phyloP scores from a whole-genome alignment of 2,113 vertebrate genomes.

The Penelope pileata region DNA sequence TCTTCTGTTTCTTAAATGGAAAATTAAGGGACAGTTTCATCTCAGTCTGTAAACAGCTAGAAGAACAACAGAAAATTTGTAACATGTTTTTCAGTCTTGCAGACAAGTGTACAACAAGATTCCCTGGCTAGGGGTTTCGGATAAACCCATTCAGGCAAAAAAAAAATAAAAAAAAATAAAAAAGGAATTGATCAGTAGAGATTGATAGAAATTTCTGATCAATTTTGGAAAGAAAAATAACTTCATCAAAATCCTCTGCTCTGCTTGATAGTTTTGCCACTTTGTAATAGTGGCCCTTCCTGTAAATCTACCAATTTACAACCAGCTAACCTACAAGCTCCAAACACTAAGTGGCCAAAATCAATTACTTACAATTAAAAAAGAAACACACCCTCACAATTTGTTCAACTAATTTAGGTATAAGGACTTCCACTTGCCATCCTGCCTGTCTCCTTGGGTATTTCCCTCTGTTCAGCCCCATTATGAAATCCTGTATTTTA shows the following conservation, averaged over 20 bases:
- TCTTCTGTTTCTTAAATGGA: background rate
- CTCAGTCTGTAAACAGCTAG: slow-evolving; percentile 34
- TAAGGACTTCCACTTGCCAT: background rate
- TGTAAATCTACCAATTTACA: background rate
- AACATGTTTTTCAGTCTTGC: background rate
- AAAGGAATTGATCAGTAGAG: background rate
- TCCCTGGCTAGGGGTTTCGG: background rate
- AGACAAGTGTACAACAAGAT: slow-evolving; percentile 15
- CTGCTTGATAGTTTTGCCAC: background rate
- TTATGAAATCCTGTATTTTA: background rate
- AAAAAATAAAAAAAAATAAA: background rate
- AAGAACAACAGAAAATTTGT: slow-evolving; percentile 18
- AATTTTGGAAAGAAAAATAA: background rate
- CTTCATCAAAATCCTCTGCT: background rate
- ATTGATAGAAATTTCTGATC: background rate
- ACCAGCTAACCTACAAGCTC: background rate
- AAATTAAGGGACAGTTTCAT: slow-evolving; percentile 34
- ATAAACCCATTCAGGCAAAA: background rate
- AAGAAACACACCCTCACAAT: background rate
- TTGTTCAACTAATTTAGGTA: rapidly evolving
- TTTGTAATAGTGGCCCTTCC: background rate
- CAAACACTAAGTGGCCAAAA: background rate
- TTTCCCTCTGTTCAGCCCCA: background rate
- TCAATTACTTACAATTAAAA: background rate
- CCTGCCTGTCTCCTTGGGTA: background rate